These are phyloP conservation scores for Nemotelus nigrinus DNA, from an alignment of 2,888 invertebrate species.

Conservation along the genomic window DNA sequence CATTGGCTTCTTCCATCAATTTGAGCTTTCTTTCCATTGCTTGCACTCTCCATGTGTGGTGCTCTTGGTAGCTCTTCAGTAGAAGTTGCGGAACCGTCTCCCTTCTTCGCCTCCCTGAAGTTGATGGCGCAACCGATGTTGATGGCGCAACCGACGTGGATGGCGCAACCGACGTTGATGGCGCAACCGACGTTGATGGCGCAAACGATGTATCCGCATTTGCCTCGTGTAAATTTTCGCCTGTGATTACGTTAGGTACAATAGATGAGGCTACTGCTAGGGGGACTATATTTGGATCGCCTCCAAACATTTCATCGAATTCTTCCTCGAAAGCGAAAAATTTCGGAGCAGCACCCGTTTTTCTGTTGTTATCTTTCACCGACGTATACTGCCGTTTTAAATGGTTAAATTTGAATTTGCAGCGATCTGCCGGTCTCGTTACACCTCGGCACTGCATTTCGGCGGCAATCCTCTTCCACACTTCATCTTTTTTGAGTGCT, in stretches of 20 bases:
- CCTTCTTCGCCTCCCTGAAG: not conserved
- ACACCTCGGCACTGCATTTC: no score
- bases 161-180: no score
- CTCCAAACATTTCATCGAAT: not conserved
- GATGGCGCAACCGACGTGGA: no score
- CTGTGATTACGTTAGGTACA: not conserved
- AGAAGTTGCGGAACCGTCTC: not conserved
- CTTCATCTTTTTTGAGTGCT: no score
- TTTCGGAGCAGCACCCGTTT: not conserved
- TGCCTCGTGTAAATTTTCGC: not conserved
- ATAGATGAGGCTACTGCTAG: not conserved
- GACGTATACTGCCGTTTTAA: not conserved
- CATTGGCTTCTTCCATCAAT: no score
- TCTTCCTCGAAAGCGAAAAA: not conserved
- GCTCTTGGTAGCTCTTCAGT: not conserved
- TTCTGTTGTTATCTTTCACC: not conserved
- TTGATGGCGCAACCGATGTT: no score
- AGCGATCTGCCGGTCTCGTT: not conserved
- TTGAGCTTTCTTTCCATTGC: no score
- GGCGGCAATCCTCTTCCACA: no score
- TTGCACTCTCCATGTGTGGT: no score
- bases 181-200: no score
- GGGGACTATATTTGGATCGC: not conserved
- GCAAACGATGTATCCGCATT: not conserved
- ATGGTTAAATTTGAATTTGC: not conserved